These are phyloP conservation scores for Ennomos fuscantarius DNA, from an alignment of 2,888 invertebrate genomes.

Conservation along the genomic window DNA sequence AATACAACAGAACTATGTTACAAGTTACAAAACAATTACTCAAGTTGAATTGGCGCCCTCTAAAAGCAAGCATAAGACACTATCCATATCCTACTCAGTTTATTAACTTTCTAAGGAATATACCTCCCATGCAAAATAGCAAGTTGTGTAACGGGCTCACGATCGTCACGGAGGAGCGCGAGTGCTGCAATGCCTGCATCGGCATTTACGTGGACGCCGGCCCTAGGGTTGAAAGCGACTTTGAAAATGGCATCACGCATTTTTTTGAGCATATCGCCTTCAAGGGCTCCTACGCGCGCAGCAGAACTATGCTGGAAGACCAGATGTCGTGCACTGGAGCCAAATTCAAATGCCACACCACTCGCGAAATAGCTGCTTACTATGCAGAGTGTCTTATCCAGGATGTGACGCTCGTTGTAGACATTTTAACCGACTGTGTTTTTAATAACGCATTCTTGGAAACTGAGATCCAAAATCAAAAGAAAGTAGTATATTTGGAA, in stretches of 20 bases:
- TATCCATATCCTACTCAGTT: constrained; percentile 85
- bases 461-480: constrained; percentile 64
- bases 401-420: constrained; percentile 94
- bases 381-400: constrained; percentile 96
- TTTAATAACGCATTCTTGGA: constrained; percentile 88
- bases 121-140: constrained; percentile 92
- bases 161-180: constrained; percentile 96
- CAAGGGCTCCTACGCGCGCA: constrained; percentile 89
- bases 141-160: constrained; percentile 92
- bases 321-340: constrained; percentile 98
- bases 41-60: neutral
- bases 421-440: constrained; percentile 97
- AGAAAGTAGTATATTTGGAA: constrained; percentile 61
- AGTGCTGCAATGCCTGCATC: constrained; percentile 83
- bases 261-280: constrained; percentile 75
- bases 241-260: constrained; percentile 68
- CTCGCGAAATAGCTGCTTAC: constrained; percentile 97
- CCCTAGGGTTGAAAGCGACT: constrained; percentile 60
- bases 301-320: constrained; percentile 93
- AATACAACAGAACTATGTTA: neutral
- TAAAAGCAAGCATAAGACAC: constrained; percentile 54
- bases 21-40: constrained; percentile 9
- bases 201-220: constrained; percentile 68
- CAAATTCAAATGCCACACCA: constrained; percentile 97
- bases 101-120: constrained; percentile 79